A percentile compares a stretch with the other conserved stretches of the same genome.
Evolutionary conservation across 2,797 vertebrate species (phyloP).

Genomic region (Mormyrus hasselquistii): DNA sequence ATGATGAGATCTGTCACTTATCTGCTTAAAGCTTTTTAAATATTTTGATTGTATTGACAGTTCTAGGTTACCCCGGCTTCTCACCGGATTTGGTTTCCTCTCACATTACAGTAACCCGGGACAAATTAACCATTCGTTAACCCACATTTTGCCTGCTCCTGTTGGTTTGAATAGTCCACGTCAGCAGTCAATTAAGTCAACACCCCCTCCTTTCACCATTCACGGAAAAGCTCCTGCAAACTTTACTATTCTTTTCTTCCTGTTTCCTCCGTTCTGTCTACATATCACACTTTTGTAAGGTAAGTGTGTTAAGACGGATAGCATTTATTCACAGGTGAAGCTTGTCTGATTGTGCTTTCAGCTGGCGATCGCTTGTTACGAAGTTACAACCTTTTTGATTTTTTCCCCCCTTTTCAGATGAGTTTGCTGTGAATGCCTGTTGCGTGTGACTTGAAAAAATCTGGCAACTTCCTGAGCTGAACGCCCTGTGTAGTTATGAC

Average conservation of each 20-base stretch:
- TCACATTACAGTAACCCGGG: constrained; percentile 38
- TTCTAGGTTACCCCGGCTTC: background rate
- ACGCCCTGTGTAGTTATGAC: background rate
- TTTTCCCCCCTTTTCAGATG: constrained; percentile 19
- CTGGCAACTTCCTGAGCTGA: constrained; percentile 16
- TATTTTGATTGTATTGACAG: background rate
- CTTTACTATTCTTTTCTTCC: constrained; percentile 48
- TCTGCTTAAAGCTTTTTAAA: background rate
- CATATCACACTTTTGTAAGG: constrained; percentile 36
- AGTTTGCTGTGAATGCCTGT: background rate
- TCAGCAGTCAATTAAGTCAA: constrained; percentile 54
- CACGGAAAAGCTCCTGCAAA: constrained; percentile 27
- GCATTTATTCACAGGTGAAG: background rate
- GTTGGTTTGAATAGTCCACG: constrained; percentile 58
- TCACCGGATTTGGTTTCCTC: background rate
- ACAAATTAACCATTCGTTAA: constrained; percentile 40
- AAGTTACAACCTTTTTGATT: background rate
- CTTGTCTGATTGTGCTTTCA: background rate
- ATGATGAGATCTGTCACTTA: background rate
- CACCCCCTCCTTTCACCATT: constrained; percentile 26
- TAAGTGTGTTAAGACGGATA: constrained; percentile 28
- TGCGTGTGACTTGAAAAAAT: background rate
- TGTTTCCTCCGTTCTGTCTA: constrained; percentile 37
- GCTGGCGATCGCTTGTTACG: background rate
- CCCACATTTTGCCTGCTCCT: constrained; percentile 29